Base-by-base conservation (phyloP, 1,140 invertebrate species). In the Drosophila guanche region DNA sequence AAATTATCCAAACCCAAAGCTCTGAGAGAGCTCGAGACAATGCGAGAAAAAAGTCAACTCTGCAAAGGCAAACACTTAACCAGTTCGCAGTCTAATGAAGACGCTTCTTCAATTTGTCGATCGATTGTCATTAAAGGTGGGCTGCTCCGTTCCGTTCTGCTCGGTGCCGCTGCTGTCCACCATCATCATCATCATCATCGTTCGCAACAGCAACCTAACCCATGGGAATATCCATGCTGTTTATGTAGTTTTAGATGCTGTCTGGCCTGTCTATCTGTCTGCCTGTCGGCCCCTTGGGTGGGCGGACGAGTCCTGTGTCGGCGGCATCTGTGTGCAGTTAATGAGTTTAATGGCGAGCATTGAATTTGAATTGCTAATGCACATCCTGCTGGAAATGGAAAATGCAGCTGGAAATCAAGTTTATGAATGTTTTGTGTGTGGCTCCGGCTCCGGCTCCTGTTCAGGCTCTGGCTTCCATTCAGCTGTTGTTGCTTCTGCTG, bases 281-380 rank as follows among this genome's bases (percentile, higher is more conserved):
- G 56, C 41, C 25, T 52, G 56, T 41, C 33, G 40, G 52, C 12
- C 62, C 59, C 53, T 22, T 25, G 14, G 60, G 42, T 40, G 42
- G 23, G 14, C 25, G 59, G 29, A 46, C 53, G 59, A 57, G 53
- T 48, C 48, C 52, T 58, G 23, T 27, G 37, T 8, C 14, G 16
- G 20, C 5, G 63, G 59, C 68, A 71, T 65, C 51, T 88, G 78
- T 88, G 84, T 88, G 83, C 71, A 83, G 84, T 89, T 88, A 88
- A 88, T 88, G 83, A 89, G 83, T 88, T 88, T 88, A 88, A 89
- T 88, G 78, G 79, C 62, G 62, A 59, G 65, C 79, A 89, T 76
- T 77, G 76, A 83, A 88, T 88, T 88, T 88, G 83, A 89, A 88
- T 88, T 88, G 84, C 84, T 79, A 88, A 88, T 88, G 83, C 83